Percentiles rank a stretch among this genome's conserved stretches.
Evolutionary conservation across 2,113 vertebrate genomes (phyloP).

Genomic region (Psephotus haematonotus): DNA sequence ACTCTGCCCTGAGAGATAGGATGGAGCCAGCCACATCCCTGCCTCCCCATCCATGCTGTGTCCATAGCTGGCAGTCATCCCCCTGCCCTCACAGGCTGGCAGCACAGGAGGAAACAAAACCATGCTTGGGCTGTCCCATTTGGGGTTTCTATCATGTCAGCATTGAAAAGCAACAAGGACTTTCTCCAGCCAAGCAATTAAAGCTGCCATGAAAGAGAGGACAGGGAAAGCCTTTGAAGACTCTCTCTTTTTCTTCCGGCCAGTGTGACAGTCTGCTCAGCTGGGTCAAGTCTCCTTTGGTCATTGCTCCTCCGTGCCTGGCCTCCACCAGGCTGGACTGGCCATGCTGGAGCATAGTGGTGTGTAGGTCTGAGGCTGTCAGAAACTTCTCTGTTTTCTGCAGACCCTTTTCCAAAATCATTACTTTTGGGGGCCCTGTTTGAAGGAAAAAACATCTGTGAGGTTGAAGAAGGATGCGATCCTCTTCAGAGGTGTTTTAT

Average conservation of each 20-base stretch:
- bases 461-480: not conserved
- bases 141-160: not conserved
- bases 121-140: not conserved
- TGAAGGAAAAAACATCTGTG: not conserved
- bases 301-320: not conserved
- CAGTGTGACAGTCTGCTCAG: not conserved
- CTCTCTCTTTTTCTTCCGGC: not conserved
- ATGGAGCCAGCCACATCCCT: not conserved
- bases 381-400: not conserved
- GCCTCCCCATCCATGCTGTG: not conserved
- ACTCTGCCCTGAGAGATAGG: accelerated
- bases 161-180: not conserved
- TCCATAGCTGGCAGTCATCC: not conserved
- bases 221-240: not conserved
- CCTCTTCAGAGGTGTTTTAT: not conserved
- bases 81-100: not conserved
- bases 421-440: not conserved
- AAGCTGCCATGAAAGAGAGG: not conserved
- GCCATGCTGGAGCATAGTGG: not conserved
- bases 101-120: not conserved
- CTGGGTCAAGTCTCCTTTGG: not conserved
- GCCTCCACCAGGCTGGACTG: not conserved
- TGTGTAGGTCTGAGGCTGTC: not conserved
- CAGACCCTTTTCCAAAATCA: not conserved
- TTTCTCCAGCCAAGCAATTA: not conserved